Evolutionary conservation across 1,140 invertebrate genomes (phyloP).

Genomic region (Ips nitidus): DNA sequence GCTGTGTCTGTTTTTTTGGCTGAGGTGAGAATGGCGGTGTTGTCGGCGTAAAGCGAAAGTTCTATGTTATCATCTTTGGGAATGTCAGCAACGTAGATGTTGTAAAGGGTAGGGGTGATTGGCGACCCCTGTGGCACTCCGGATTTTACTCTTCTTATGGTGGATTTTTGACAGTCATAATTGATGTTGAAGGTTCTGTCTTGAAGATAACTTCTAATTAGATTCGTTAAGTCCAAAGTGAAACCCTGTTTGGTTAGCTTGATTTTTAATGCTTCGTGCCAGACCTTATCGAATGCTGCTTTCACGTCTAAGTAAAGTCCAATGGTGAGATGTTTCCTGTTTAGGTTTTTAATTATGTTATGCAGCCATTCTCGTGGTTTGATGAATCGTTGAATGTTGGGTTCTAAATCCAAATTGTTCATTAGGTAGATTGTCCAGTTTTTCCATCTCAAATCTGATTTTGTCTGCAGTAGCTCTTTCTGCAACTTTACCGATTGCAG

Average conservation of each 20-base stretch:
- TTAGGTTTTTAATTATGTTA: background rate
- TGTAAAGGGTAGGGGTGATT: slow-evolving; percentile 11
- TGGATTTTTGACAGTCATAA: background rate
- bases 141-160: background rate
- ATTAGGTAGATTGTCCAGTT: slow-evolving; percentile 1
- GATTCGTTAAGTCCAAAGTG: background rate
- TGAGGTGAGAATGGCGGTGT: background rate
- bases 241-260: background rate
- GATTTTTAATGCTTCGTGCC: slow-evolving; percentile 17
- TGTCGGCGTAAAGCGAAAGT: slow-evolving; percentile 4
- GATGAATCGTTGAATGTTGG: slow-evolving; percentile 1
- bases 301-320: slow-evolving; percentile 12
- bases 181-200: slow-evolving; percentile 6
- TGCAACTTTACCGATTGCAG: background rate
- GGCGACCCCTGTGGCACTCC: slow-evolving; percentile 19
- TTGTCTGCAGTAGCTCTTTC: background rate
- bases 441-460: background rate
- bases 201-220: slow-evolving; percentile 2
- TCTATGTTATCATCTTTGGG: background rate
- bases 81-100: slow-evolving; percentile 16
- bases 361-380: background rate
- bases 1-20: background rate
- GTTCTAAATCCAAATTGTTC: slow-evolving; percentile 19
- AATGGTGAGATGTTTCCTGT: slow-evolving; percentile 7
- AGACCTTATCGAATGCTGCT: slow-evolving; percentile 26